Percentiles rank a stretch among this genome's conserved stretches.
Conservation (phyloP, 2,113 vertebrate genomes). For the Herpailurus yagouaroundi region DNA sequence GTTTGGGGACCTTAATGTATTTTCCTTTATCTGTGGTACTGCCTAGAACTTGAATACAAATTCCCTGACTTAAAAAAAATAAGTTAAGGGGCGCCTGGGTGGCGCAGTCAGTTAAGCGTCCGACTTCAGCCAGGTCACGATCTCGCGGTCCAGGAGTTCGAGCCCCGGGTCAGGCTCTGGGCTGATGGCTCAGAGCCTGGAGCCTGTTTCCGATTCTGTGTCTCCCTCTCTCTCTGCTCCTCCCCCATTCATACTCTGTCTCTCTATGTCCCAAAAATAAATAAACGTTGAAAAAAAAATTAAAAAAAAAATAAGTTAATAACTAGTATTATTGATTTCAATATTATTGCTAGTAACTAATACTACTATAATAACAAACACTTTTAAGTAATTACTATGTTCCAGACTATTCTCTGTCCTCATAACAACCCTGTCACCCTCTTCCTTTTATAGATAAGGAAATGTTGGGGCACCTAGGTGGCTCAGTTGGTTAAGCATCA, state of each 20-base stretch:
- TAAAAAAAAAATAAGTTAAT: not conserved
- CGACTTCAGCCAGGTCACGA: no score
- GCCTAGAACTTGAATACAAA: conserved; percentile 5
- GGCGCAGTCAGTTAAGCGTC: no score
- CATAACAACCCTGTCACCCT: not conserved
- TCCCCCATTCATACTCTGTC: no score
- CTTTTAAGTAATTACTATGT: not conserved
- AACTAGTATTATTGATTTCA: not conserved
- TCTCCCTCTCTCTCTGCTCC: no score
- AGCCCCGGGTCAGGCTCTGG: no score
- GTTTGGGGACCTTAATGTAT: not conserved
- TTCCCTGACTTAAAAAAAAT: not conserved
- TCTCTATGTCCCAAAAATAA: no score
- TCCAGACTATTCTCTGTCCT: not conserved
- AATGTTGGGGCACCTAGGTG: not conserved
- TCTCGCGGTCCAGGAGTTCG: no score
- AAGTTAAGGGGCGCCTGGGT: not conserved
- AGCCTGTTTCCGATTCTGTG: no score
- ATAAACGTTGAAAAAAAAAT: no score
- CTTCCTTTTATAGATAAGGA: not conserved
- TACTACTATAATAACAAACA: not conserved
- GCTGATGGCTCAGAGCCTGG: no score
- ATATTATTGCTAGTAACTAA: not conserved
- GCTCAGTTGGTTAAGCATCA: no score
- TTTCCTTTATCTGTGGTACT: not conserved